Conservation (phyloP, 2,888 invertebrate species). For the Pemphredon lugubris region DNA sequence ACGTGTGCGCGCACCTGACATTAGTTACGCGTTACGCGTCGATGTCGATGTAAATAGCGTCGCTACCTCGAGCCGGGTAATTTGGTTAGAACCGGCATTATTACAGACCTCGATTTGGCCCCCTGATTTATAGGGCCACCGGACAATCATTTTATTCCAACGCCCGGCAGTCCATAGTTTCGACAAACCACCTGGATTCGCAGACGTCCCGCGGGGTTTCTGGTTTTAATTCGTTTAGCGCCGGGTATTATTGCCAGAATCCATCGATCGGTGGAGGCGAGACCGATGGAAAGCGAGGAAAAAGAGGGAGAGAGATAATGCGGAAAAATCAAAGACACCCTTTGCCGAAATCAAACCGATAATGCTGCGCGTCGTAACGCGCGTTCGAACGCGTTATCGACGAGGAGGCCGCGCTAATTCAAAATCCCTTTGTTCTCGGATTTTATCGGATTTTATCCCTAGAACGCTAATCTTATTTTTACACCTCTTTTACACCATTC, state of each 20-base stretch:
- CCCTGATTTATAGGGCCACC: conserved; percentile 43
- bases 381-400: too few relatives aligned
- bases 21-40: conserved; percentile 16
- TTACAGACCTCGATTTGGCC: conserved; percentile 49
- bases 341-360: too few relatives aligned
- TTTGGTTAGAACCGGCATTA: conserved; percentile 55
- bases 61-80: conserved; percentile 38
- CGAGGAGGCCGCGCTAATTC: too few relatives aligned
- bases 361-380: too few relatives aligned
- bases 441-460: too few relatives aligned
- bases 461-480: too few relatives aligned
- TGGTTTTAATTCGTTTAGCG: conserved; percentile 33
- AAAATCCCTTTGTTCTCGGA: too few relatives aligned
- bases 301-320: too few relatives aligned
- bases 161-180: conserved; percentile 1
- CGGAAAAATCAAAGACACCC: too few relatives aligned
- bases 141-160: conserved; percentile 34
- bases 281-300: not conserved
- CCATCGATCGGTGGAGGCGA: not conserved
- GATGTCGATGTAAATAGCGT: conserved; percentile 19
- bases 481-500: too few relatives aligned
- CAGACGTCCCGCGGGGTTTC: conserved; percentile 15
- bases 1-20: not conserved
- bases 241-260: conserved; percentile 13
- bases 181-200: not conserved